Conservation (phyloP, 2,797 vertebrate genomes). For the Trichosurus vulpecula region DNA sequence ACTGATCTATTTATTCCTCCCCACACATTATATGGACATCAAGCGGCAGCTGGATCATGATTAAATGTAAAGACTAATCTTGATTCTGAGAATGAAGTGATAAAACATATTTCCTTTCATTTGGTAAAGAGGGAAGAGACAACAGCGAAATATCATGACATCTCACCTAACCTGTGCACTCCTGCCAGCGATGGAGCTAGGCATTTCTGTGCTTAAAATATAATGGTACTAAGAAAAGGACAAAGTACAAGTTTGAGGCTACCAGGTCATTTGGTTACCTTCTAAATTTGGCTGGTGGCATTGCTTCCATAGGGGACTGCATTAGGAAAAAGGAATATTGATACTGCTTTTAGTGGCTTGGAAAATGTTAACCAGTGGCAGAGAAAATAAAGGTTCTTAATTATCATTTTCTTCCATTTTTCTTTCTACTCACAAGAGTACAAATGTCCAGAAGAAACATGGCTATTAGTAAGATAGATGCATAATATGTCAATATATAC, state of each 20-base stretch:
- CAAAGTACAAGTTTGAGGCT: not conserved
- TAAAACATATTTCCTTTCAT: not conserved
- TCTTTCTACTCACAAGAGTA: not conserved
- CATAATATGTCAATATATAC: not conserved
- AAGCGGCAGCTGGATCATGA: not conserved
- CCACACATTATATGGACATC: not conserved
- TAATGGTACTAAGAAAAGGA: not conserved
- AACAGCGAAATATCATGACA: not conserved
- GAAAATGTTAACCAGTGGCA: not conserved
- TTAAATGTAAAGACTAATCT: not conserved
- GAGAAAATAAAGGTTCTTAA: not conserved
- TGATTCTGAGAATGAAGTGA: not conserved
- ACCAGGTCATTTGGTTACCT: not conserved
- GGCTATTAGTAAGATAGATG: not conserved
- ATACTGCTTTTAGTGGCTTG: not conserved
- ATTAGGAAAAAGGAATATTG: not conserved
- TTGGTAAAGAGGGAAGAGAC: not conserved
- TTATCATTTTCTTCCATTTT: not conserved
- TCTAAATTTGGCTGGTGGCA: not conserved
- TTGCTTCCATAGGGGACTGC: not conserved
- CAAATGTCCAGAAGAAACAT: not conserved
- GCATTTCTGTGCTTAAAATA: not conserved
- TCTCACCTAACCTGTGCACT: not conserved
- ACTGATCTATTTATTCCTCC: not conserved
- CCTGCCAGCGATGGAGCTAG: not conserved